Base-by-base conservation (phyloP, 2,797 vertebrate genomes). In the Gambelia wislizenii region DNA sequence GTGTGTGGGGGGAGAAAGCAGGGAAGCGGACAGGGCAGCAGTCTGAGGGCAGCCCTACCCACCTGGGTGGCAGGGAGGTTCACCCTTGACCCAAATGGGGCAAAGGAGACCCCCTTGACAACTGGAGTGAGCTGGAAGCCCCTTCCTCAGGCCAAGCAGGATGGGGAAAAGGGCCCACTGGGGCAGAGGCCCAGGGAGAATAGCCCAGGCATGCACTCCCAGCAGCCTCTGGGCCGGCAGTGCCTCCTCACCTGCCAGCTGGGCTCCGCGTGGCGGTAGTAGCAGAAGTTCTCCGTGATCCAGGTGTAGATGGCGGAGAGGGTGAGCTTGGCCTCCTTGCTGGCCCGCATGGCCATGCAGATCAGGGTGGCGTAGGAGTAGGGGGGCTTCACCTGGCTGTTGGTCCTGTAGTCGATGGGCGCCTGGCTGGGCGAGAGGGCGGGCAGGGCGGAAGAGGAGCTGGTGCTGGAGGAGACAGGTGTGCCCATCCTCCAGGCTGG, bases 271-370 rank as follows among this genome's bases (percentile, higher is more conserved):
- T 98, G 97, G 95, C 97, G 96, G 96, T 98, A 98, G 95, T 98
- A 98, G 96, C 98, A 98, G 97, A 98, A 98, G 93, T 98, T 98
- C 77, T 98, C 97, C 0, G 97, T 98, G 92, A 98, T 98, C 98
- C 98, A 98, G 96, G 96, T 97, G 83, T 98, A 98, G 92, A 98
- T 98, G 96, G 98, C 97, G 81, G 98, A 98, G 69, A 98, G 95
- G 59, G 98, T 98, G 92, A 98, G 97, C 96, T 98, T 98, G 80
- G 97, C 97, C 93, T 97, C 97, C 83, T 97, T 97, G 95, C 98
- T 98, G 91, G 98, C 98, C 92, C 97, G 97, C 98, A 98, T 98
- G 86, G 98, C 98, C 98, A 98, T 98, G 93, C 98, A 98, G 93
- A 98, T 98, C 76, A 98, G 97, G 14, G 97, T 98, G 5, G 98